These are phyloP conservation scores for Bombus confusus DNA, from an alignment of 1,140 invertebrate genomes.

Conservation along the genomic window DNA sequence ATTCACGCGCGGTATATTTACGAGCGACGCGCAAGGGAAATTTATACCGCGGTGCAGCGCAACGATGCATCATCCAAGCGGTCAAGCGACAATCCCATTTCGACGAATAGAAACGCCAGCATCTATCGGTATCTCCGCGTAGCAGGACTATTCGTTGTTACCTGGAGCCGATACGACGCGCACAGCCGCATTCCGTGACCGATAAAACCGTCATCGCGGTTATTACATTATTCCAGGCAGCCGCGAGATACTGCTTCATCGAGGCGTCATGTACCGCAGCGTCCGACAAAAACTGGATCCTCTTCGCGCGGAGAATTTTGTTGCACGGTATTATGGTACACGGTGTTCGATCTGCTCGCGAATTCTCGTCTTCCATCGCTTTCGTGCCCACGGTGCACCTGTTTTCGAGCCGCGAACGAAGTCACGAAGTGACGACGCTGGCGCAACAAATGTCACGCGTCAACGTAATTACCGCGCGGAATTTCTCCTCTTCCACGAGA, in stretches of 20 bases:
- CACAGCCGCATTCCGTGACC: constrained; percentile 27
- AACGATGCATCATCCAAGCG: constrained; percentile 23
- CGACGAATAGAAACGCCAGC: constrained; percentile 30
- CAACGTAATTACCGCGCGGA: constrained; percentile 54
- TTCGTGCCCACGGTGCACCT: too few species aligned
- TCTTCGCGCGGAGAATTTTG: background rate
- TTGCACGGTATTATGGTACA: background rate
- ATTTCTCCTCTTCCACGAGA: constrained; percentile 9
- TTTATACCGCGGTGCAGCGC: constrained; percentile 28
- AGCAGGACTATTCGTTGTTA: background rate
- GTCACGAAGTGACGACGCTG: background rate
- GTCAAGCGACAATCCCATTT: background rate
- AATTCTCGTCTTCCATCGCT: background rate
- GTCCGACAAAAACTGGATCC: constrained; percentile 30
- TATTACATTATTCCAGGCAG: constrained; percentile 35
- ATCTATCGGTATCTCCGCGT: constrained; percentile 15
- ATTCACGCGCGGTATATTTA: constrained; percentile 20
- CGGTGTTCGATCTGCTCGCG: background rate
- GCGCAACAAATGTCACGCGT: constrained; percentile 9
- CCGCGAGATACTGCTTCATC: constrained; percentile 58
- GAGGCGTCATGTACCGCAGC: constrained; percentile 6
- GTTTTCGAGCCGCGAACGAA: background rate
- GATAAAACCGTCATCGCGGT: constrained; percentile 36
- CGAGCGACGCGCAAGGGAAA: constrained; percentile 23
- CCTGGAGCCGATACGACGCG: background rate